A percentile compares a stretch with the other conserved stretches of the same genome.
Evolutionary conservation across 2,797 vertebrate species (phyloP).

Genomic region (Eulemur mongoz): DNA sequence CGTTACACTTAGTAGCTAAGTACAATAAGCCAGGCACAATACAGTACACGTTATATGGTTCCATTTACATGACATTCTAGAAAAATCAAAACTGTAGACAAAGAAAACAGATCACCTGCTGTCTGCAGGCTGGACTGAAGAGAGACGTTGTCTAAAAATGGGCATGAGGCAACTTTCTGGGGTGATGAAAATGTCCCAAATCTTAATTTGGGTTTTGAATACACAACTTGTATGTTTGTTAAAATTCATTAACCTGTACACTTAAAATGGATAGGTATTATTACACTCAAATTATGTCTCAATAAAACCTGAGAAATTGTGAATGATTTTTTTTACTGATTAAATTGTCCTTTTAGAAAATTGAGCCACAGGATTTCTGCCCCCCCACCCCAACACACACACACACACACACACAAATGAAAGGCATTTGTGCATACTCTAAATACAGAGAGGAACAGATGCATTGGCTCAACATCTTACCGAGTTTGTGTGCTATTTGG

Average conservation of each 20-base stretch:
- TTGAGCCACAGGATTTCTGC: neutral
- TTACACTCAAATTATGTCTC: neutral
- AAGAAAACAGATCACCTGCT: neutral
- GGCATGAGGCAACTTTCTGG: neutral
- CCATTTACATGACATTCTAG: neutral
- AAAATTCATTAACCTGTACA: neutral
- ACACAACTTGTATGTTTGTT: neutral
- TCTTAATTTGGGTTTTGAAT: neutral
- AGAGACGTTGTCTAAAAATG: neutral
- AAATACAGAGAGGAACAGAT: slow-evolving; percentile 62
- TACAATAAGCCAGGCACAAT: neutral
- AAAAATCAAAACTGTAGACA: neutral
- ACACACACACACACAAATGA: neutral
- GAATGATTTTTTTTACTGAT: slow-evolving; percentile 7
- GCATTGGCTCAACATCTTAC: slow-evolving; percentile 50
- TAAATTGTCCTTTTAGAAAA: slow-evolving; percentile 22
- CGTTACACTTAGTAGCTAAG: neutral
- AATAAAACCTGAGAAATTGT: neutral
- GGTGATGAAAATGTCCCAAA: neutral
- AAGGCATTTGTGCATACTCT: slow-evolving; percentile 19
- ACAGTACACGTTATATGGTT: neutral
- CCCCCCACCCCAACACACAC: too few species aligned
- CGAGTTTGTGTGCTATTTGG: slow-evolving; percentile 57
- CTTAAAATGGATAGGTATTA: neutral
- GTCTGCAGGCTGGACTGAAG: neutral